These are phyloP conservation scores for Chaetodon auriga DNA, from an alignment of 2,113 vertebrate species.

Conservation along the genomic window DNA sequence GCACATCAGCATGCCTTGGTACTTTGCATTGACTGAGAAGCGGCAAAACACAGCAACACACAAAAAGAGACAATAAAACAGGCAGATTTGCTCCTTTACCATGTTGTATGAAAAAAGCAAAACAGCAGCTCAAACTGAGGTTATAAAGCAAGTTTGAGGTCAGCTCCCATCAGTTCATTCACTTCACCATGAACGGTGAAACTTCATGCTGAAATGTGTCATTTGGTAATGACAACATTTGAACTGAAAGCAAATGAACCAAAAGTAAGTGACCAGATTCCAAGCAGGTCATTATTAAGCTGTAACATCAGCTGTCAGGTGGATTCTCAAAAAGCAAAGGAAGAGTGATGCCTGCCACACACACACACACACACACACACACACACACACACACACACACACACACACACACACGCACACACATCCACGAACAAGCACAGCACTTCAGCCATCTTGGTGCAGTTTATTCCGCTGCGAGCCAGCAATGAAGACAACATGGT, in stretches of 20 bases:
- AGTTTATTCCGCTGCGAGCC: slow-evolving; percentile 18
- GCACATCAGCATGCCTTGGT: slow-evolving; percentile 30
- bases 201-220: slow-evolving; percentile 1
- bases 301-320: not conserved
- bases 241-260: slow-evolving; percentile 42
- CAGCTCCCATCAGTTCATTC: slow-evolving; percentile 35
- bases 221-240: slow-evolving; percentile 11
- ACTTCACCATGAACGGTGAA: not conserved
- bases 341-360: not conserved
- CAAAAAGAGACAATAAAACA: not conserved
- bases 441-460: not conserved
- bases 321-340: not conserved
- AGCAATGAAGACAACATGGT: slow-evolving; percentile 53
- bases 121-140: slow-evolving; percentile 33
- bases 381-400: not conserved
- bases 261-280: not conserved
- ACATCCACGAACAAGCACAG: not conserved
- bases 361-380: not conserved
- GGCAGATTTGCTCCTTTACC: slow-evolving; percentile 66
- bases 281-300: not conserved
- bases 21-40: slow-evolving; percentile 15
- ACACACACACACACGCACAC: not conserved
- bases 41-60: not conserved
- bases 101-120: slow-evolving; percentile 46
- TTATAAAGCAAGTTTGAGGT: slow-evolving; percentile 8